Evolutionary conservation across 2,113 vertebrate genomes (phyloP), one percentile per base, ranked within the genome.

Genomic region (Spilogale gracilis): DNA sequence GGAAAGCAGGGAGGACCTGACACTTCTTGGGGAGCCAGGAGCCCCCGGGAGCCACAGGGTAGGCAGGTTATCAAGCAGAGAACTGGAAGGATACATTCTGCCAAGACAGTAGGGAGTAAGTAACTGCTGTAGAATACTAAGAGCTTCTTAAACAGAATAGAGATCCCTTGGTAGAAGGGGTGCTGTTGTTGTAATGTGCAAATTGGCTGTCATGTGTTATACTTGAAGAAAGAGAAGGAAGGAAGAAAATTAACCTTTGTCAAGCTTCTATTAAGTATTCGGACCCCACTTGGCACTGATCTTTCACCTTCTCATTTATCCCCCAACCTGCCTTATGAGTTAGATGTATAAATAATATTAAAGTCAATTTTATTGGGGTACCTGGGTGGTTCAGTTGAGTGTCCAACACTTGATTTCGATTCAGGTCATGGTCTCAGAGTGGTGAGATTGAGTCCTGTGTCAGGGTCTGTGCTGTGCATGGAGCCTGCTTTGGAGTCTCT

Each of bases 171-270:
- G 50, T 48, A 50, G 67, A 85, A 74, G 71, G 52, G 25, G 23
- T 9, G 9, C 71, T 73, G 48, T 4, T 52, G 61, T 11, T 12
- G 54, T 27, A 50, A 61, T 2, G 65, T 94, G 23, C 6, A 91
- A 79, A 81, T 81, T 76, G 27, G 23, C 92, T 48, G 56, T 5
- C 56, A 81, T 76, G n/a, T 80, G 32, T 92, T 94, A 80, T 69
- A 14, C 61, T 97, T 82, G 18, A 78, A 82, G 60, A 58, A 87
- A 88, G 92, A 79, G 50, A 94, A 82, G 80, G 17, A 95, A 94
- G 65, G n/a, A 91, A 63, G 48, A 61, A 82, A 54, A 20, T 12
- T 6, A 38, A 58, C 71, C 52, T 69, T 94, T 93, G 58, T 17
- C 0, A 45, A 92, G 32, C 45, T 43, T 95, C 58, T 84, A n/a